Base-by-base conservation (phyloP, 2,888 invertebrate species). In the Dryobotodes eremita region DNA sequence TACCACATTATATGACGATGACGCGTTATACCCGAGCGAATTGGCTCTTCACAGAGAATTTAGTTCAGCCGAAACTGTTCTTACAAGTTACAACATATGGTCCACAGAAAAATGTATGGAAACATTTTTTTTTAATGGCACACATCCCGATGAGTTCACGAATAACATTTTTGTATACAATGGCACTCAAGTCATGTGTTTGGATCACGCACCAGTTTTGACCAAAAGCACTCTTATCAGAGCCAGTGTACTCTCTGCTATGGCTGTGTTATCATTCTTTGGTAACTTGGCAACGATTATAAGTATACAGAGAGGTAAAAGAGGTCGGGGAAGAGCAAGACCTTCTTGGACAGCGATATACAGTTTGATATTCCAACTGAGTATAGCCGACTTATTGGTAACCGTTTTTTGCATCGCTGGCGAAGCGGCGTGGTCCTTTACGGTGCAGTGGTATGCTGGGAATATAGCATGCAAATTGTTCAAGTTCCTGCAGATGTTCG, bases 401-500 rank as follows among this genome's bases (percentile, higher is more conserved):
- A 98, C 98, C 0, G 96, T 98, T 69, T 98, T 98, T 94, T 98
- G 98, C 92, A 98, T 98, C 83, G 97, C 98, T 7, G 98, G 98
- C 0, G 98, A 99, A 90, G 98, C 98, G 0, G 97, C 98, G 0
- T 99, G 98, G 98, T 98, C 97, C 64, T 98, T 98, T 75, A 98
- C 98, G 0, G 98, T 99, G 0, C 97, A 98, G 83, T 99, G 98
- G 98, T 95, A 98, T 69, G 98, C 98, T 23, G 98, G 98, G 4
- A 98, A 98, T 90, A 93, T 97, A 17, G 97, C 97, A 65, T 99
- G 99, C 94, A 98, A 98, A 95, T 87, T 98, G 75, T 98, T 98
- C 90, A 99, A 98, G 93, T 98, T 98, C 88, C 95, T 98, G 70
- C 98, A 98, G 95, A 98, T 98, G 97, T 98, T 98, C 91, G 98